Percentiles rank a stretch among this genome's conserved stretches.
Evolutionary conservation across 2,888 invertebrate species (phyloP).

Genomic region (Melipona beecheii): DNA sequence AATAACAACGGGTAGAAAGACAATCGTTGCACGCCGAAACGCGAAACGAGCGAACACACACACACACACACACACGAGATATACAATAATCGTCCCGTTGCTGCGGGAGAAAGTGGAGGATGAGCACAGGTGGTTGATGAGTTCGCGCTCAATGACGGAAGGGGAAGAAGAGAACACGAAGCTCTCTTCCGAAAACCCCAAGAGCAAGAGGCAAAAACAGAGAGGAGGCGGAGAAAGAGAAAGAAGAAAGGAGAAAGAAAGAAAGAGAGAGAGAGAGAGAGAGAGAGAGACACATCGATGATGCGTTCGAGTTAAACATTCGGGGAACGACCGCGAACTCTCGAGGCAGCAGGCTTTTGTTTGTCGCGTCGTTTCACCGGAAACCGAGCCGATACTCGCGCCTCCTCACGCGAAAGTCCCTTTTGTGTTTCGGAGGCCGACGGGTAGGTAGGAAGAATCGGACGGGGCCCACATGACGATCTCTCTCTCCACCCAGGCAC

Average conservation of each 20-base stretch:
- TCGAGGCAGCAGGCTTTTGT: conserved; percentile 69
- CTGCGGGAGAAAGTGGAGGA: conserved; percentile 60
- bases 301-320: conserved; percentile 69
- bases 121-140: conserved; percentile 74
- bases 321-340: conserved; percentile 68
- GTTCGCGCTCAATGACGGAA: conserved; percentile 55
- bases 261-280: neutral
- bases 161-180: conserved; percentile 53
- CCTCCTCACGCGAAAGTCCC: conserved; percentile 65
- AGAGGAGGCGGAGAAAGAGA: neutral
- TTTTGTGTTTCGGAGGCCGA: conserved; percentile 56
- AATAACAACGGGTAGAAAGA: conserved; percentile 8
- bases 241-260: conserved; percentile 19
- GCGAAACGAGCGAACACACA: conserved; percentile 23
- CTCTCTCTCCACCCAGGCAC: conserved; percentile 61
- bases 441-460: conserved; percentile 45
- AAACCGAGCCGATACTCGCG: conserved; percentile 74
- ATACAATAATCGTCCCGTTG: conserved; percentile 58
- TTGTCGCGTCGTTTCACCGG: conserved; percentile 77
- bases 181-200: conserved; percentile 12
- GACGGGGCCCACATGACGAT: conserved; percentile 73
- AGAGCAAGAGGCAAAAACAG: no score
- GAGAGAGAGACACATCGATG: conserved; percentile 46
- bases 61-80: conserved; percentile 19
- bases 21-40: conserved; percentile 30